Evolutionary conservation across 2,888 invertebrate species (phyloP).

Genomic region (Papilio demoleus): DNA sequence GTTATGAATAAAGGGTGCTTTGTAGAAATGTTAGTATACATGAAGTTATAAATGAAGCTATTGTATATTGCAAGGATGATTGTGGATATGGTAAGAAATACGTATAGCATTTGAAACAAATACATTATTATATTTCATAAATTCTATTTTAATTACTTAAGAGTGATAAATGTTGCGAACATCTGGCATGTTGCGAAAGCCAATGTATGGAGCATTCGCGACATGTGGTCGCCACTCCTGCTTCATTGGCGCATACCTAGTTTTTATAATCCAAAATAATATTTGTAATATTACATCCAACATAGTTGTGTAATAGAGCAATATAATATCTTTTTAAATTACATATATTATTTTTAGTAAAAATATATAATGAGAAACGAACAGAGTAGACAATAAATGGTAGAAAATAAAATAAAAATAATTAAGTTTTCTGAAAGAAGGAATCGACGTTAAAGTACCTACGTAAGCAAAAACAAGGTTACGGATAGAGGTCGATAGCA

Average conservation of each 20-base stretch:
- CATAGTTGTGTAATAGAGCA: background rate
- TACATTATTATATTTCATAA: constrained; percentile 3
- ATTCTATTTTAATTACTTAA: constrained; percentile 49
- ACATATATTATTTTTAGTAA: background rate
- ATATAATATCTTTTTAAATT: background rate
- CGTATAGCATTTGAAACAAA: background rate
- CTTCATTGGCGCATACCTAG: constrained; percentile 49
- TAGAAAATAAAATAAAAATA: too few relatives aligned
- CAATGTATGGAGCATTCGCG: constrained; percentile 62
- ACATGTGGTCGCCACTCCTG: constrained; percentile 77
- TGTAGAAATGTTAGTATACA: constrained; percentile 53
- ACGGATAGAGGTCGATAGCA: constrained; percentile 54
- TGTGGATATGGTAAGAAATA: constrained; percentile 40
- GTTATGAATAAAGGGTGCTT: constrained; percentile 78
- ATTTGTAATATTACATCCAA: constrained; percentile 47
- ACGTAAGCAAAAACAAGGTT: constrained; percentile 55
- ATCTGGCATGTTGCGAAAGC: constrained; percentile 72
- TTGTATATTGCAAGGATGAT: constrained; percentile 32
- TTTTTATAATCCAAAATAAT: constrained; percentile 47
- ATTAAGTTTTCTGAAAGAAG: too few relatives aligned
- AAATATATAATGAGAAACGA: too few relatives aligned
- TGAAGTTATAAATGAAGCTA: constrained; percentile 40
- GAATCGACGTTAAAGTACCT: background rate
- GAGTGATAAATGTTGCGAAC: constrained; percentile 69
- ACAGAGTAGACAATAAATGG: too few relatives aligned